These are phyloP conservation scores for Calliphora vicina DNA, from an alignment of 1,140 invertebrate species.

Conservation along the genomic window DNA sequence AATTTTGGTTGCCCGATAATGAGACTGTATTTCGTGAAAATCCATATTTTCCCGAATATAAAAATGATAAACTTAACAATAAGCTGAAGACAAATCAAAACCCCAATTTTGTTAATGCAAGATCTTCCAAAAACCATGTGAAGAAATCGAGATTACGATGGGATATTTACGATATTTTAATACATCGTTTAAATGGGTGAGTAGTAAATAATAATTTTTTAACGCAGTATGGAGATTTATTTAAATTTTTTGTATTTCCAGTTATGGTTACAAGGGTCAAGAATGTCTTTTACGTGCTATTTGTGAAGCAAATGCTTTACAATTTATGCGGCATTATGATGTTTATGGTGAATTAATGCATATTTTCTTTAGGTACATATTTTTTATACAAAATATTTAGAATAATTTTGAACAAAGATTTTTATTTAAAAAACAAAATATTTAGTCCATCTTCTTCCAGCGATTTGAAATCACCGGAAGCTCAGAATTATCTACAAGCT, in stretches of 20 bases:
- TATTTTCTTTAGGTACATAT: constrained; percentile 48
- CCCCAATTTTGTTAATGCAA: neutral
- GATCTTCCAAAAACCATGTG: neutral
- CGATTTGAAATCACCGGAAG: constrained; percentile 27
- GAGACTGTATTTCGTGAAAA: constrained; percentile 48
- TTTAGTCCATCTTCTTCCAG: constrained; percentile 37
- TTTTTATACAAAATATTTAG: neutral
- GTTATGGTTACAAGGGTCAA: constrained; percentile 48
- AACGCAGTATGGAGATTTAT: no score
- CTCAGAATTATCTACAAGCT: constrained; percentile 41
- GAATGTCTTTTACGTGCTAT: constrained; percentile 48
- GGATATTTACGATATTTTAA: constrained; percentile 48
- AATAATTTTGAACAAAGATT: neutral
- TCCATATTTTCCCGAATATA: constrained; percentile 50
- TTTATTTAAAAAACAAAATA: neutral
- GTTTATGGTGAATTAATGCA: constrained; percentile 46
- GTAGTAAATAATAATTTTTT: no score
- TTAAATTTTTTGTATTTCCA: constrained; percentile 13
- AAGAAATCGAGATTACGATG: constrained; percentile 43
- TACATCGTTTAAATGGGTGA: constrained; percentile 48
- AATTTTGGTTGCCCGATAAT: constrained; percentile 52
- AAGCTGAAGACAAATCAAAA: neutral
- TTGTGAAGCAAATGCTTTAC: constrained; percentile 46
- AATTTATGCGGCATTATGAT: constrained; percentile 43
- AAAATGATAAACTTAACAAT: constrained; percentile 6